Evolutionary conservation across 2,113 vertebrate species (phyloP), one percentile per base, ranked within the genome.

Genomic region (Thryonomys swinderianus): DNA sequence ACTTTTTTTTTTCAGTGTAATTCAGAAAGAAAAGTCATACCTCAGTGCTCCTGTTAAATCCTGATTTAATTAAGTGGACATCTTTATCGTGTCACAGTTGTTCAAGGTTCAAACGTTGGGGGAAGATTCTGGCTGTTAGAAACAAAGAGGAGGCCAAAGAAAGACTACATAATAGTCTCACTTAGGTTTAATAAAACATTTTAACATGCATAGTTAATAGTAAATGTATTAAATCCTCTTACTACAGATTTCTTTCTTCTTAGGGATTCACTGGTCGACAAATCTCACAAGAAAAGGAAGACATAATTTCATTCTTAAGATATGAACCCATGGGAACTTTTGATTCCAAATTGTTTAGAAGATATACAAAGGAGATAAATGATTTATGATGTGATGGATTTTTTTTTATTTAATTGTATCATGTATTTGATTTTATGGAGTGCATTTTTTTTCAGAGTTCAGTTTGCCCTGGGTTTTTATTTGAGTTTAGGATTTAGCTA

Each of bases 31-130:
- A 96, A 96, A 94, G 88, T 94, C 91, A 90, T 34, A 90, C 73
- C 62, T 9, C 62, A 88, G 7, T 92, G 55, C 66, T 71, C 71
- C 71, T 25, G 62, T 92, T 95, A 95, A 93, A 94, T 95, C 76
- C 78, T 93, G 86, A 78, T 91, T 94, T 97, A 96, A 97, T 90
- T 87, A 97, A 79, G 87, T 79, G 25, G 59, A 79, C 55, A 61
- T 81, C 48, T 88, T 73, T 40, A 98, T 79, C 5, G 81, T 1
- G 4, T 90, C 94, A 59, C 42, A 85, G n/a, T 92, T 76, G 32
- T 66, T 78, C 66, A 78, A 32, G 48, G 62, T 94, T 92, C 86
- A 96, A 91, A 96, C 0, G 17, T 74, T 61, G 79, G 34, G 53
- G 61, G 76, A 76, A 17, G 74, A 64, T 11, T 4, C 53, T 30